Base-by-base conservation (phyloP, 1,140 invertebrate species). In the Formica exsecta region DNA sequence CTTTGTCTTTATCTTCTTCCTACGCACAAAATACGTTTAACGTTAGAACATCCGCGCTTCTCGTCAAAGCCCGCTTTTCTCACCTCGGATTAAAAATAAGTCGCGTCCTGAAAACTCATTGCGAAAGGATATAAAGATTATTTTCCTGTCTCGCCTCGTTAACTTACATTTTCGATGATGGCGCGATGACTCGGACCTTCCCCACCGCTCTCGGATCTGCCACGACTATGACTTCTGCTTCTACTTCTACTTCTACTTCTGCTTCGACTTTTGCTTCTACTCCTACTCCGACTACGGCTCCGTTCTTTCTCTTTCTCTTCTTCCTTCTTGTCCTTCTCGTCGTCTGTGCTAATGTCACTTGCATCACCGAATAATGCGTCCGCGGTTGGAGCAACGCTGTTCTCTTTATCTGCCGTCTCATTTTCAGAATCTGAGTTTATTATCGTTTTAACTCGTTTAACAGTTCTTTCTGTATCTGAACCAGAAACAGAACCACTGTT, bases 351-450 rank as follows among this genome's bases (percentile, higher is more conserved):
- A 25, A 99, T 99, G 92, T 99, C 98, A 90, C 98, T 98, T 38
- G 98, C 98, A 95, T 98, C 98, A 59, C 98, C 98, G 95, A 99
- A 99, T 32, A 99, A 95, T 59, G 98, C 98, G 86, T 97, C 97
- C 8, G 98, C 98, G 59, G 96, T 97, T 29, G 96, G 97, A 25
- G 90, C 89, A 54, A 83, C 36, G 32, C 57, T 38, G 94, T 95
- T 95, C 0, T 94, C 94, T 3, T 92, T 89, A 87, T 94, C 95
- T 88, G 89, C 88, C 6, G 94, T 92, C 80, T 95, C 95, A 65
- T 94, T 93, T 61, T 96, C 96, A 74, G 95, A 96, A 86, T 96
- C 96, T 3, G 96, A 95, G 90, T 95, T 96, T 68, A 96, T 95
- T 2, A 95, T 88, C 88, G 25, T 90, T 93, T 80, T 94, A 93